Evolutionary conservation across 1,140 invertebrate species (phyloP).

Genomic region (Protaetia brevitarsis): DNA sequence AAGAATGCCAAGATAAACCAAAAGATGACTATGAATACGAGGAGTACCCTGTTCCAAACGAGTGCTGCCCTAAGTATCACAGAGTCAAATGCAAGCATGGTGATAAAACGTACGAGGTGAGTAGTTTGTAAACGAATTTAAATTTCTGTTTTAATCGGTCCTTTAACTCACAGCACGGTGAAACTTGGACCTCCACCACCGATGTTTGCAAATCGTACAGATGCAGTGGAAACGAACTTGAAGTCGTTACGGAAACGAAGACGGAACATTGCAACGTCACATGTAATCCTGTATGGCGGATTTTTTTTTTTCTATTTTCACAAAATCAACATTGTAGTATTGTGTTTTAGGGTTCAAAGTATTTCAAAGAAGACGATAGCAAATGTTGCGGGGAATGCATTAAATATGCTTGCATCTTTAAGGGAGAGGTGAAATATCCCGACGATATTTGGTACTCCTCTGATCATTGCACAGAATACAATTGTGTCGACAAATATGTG

Average conservation of each 20-base stretch:
- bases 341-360: neutral
- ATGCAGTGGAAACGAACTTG: neutral
- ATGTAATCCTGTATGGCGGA: neutral
- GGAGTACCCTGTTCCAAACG: constrained; percentile 33
- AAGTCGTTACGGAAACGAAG: neutral
- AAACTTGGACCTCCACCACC: constrained; percentile 53
- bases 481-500: constrained; percentile 53
- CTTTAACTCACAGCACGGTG: constrained; percentile 45
- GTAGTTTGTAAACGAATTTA: neutral
- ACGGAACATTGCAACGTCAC: neutral
- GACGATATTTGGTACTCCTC: constrained; percentile 58
- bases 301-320: neutral
- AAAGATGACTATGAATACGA: constrained; percentile 39
- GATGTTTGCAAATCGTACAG: neutral
- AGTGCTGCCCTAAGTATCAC: constrained; percentile 43
- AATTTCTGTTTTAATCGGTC: constrained; percentile 44
- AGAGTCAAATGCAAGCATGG: constrained; percentile 42
- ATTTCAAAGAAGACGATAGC: neutral
- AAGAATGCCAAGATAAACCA: constrained; percentile 33
- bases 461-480: constrained; percentile 60
- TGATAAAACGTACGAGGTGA: constrained; percentile 49
- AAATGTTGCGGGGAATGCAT: constrained; percentile 65
- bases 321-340: neutral
- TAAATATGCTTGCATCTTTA: constrained; percentile 59
- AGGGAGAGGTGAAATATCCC: constrained; percentile 51